Evolutionary conservation across 1,140 invertebrate genomes (phyloP).

Genomic region (Nephila pilipes): DNA sequence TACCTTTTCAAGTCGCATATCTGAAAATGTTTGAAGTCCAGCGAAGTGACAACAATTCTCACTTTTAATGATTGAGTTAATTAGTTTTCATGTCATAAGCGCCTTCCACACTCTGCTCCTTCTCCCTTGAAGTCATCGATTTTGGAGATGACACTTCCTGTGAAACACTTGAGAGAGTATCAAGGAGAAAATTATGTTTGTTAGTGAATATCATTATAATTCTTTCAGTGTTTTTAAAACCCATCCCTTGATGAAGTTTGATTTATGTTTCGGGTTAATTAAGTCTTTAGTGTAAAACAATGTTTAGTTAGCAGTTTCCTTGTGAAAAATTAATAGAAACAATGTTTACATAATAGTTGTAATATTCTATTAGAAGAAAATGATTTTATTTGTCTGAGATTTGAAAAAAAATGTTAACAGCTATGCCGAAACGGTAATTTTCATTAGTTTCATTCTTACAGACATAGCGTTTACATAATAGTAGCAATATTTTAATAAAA

Average conservation of each 20-base stretch:
- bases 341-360: neutral
- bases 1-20: conserved; percentile 62
- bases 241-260: neutral
- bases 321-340: neutral
- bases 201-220: conserved; percentile 31
- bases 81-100: conserved; percentile 60
- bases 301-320: neutral
- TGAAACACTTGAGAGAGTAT: conserved; percentile 14
- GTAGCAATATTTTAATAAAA: too few species aligned
- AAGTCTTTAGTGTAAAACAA: neutral
- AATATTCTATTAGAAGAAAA: too few species aligned
- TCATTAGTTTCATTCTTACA: too few species aligned
- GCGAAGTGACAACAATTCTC: conserved; percentile 57
- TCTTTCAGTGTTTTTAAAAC: conserved; percentile 2
- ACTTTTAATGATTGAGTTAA: conserved; percentile 74
- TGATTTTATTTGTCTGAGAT: too few species aligned
- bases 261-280: neutral
- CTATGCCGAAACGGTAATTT: too few species aligned
- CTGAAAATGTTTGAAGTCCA: conserved; percentile 61
- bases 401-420: too few species aligned
- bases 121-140: conserved; percentile 41
- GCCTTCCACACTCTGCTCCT: neutral
- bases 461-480: too few species aligned
- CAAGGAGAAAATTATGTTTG: neutral
- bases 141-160: conserved; percentile 16